Evolutionary conservation across 2,888 invertebrate species (phyloP).

Genomic region (Protonemura montana): DNA sequence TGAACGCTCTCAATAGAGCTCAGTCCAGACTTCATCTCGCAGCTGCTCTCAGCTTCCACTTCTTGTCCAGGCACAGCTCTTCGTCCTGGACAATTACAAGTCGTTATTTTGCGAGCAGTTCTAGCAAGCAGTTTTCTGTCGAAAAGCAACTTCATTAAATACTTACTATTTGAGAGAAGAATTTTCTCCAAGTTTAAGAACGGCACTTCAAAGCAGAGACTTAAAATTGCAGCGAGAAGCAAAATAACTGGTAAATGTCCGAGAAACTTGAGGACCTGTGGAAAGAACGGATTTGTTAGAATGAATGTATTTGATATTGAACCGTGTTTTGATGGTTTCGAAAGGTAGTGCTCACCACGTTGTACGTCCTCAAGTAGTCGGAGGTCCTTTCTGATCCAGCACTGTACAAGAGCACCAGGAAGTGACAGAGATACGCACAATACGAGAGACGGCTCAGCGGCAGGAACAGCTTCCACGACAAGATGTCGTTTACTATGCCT

Average conservation of each 20-base stretch:
- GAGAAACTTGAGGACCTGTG: slow-evolving; percentile 54
- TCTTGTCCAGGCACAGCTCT: not conserved
- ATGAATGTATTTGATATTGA: too few relatives aligned
- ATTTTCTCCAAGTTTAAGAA: slow-evolving; percentile 53
- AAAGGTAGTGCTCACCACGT: slow-evolving; percentile 56
- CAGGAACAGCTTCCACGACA: slow-evolving; percentile 65
- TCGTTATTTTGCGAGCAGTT: too few relatives aligned
- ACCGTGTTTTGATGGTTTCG: not conserved
- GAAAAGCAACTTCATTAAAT: not conserved
- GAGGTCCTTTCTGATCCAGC: slow-evolving; percentile 63
- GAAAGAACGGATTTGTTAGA: not conserved
- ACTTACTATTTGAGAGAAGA: slow-evolving; percentile 38
- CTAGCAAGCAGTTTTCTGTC: too few relatives aligned
- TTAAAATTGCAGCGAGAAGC: slow-evolving; percentile 53
- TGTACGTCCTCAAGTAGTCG: slow-evolving; percentile 57
- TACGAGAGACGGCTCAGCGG: slow-evolving; percentile 68
- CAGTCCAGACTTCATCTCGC: slow-evolving; percentile 1
- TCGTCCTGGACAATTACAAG: not conserved
- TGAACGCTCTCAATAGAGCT: not conserved
- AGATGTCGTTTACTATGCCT: slow-evolving; percentile 44
- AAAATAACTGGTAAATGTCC: slow-evolving; percentile 55
- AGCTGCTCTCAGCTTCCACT: slow-evolving; percentile 15
- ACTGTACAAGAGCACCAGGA: slow-evolving; percentile 62
- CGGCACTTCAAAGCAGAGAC: slow-evolving; percentile 56
- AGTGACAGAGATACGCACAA: slow-evolving; percentile 67